Percentiles rank a stretch among this genome's conserved stretches.
phyloP scores from a whole-genome alignment of 2,888 invertebrate species.

The Tenthredo livida region DNA sequence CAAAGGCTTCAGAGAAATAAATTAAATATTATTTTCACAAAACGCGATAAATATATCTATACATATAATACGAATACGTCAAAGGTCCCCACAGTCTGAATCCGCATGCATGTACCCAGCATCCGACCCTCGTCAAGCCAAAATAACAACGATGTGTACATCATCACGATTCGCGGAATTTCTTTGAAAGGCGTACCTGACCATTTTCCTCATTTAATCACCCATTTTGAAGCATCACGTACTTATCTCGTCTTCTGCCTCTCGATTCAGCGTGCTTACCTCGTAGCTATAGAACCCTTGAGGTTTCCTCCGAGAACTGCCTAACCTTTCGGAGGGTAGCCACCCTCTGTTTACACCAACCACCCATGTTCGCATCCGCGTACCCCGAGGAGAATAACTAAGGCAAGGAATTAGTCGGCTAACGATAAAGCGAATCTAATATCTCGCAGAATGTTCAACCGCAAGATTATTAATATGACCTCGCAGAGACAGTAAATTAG shows the following conservation, averaged over 20 bases:
- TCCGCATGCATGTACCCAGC: background rate
- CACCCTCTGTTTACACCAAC: slow-evolving; percentile 52
- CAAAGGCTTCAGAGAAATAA: background rate
- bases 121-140: background rate
- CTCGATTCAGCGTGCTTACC: slow-evolving; percentile 8
- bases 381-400: slow-evolving; percentile 1
- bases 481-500: background rate
- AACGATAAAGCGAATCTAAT: slow-evolving; percentile 39
- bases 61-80: background rate
- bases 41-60: background rate
- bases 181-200: background rate
- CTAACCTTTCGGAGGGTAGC: slow-evolving; percentile 25
- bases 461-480: slow-evolving; percentile 33
- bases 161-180: background rate
- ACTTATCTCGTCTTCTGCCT: slow-evolving; percentile 15
- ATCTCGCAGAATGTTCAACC: slow-evolving; percentile 14
- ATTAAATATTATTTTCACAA: background rate
- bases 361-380: slow-evolving; percentile 19
- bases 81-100: background rate
- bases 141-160: background rate
- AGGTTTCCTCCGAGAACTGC: slow-evolving; percentile 6
- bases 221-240: background rate
- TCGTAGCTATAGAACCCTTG: background rate
- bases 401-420: slow-evolving; percentile 24
- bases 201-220: background rate